Percentiles rank a stretch among this genome's conserved stretches.
These are phyloP conservation scores for Nymphalis polychloros DNA, from an alignment of 2,888 invertebrate genomes.

Conservation along the genomic window DNA sequence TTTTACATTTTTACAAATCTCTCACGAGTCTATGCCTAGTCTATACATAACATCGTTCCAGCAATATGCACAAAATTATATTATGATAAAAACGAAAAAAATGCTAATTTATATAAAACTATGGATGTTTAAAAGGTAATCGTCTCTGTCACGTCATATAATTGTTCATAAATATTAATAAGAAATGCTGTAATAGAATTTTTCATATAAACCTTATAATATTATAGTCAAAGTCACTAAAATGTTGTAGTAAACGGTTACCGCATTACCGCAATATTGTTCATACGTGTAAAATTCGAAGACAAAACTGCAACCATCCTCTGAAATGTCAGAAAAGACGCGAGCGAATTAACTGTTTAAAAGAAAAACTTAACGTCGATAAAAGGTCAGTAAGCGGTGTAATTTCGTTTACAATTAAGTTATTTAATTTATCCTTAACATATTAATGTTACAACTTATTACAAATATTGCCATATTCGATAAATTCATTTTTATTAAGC, in stretches of 20 bases:
- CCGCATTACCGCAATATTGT: no score
- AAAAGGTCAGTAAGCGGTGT: no score
- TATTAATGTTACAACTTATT: no score
- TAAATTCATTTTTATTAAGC: no score
- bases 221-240: not conserved
- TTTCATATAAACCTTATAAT: not conserved
- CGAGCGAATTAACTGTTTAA: not conserved
- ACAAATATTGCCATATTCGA: no score
- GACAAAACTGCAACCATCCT: not conserved
- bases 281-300: no score
- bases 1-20: conserved; percentile 79
- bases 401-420: no score
- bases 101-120: conserved; percentile 22
- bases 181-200: conserved; percentile 27
- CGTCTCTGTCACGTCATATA: not conserved
- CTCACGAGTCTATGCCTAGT: conserved; percentile 55
- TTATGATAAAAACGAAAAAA: conserved; percentile 16
- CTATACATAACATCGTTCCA: conserved; percentile 34
- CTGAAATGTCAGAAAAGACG: not conserved
- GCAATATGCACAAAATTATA: conserved; percentile 34
- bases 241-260: not conserved
- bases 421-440: no score
- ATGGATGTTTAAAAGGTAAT: conserved; percentile 5
- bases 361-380: not conserved
- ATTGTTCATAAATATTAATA: conserved; percentile 14